These are phyloP conservation scores for Agrotis exclamationis DNA, from an alignment of 2,888 invertebrate species.

Conservation along the genomic window DNA sequence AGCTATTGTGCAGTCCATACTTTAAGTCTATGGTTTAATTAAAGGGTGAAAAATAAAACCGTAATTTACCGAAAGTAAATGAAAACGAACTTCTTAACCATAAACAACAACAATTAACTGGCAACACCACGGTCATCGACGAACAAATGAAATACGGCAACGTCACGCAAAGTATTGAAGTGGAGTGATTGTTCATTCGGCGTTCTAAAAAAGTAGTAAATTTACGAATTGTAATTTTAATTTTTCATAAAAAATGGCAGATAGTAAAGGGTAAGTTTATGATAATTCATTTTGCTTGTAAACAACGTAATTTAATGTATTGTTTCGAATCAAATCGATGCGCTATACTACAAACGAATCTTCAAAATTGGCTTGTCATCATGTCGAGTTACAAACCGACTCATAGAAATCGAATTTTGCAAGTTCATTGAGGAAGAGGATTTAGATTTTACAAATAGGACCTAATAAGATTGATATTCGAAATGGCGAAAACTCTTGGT, in stretches of 20 bases:
- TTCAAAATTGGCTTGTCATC: slow-evolving; percentile 91
- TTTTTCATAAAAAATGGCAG: slow-evolving; percentile 87
- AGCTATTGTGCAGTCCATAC: too few relatives aligned
- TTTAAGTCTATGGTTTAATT: neutral
- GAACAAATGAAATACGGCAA: slow-evolving; percentile 92
- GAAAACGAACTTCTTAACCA: slow-evolving; percentile 64
- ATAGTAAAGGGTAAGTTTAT: slow-evolving; percentile 89
- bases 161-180: slow-evolving; percentile 87
- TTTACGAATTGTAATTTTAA: slow-evolving; percentile 79
- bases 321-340: slow-evolving; percentile 58
- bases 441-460: slow-evolving; percentile 17
- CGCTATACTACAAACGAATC: slow-evolving; percentile 72
- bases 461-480: neutral
- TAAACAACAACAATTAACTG: slow-evolving; percentile 66
- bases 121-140: slow-evolving; percentile 78
- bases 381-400: slow-evolving; percentile 81
- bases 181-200: slow-evolving; percentile 84
- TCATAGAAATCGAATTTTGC: slow-evolving; percentile 68
- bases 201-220: slow-evolving; percentile 81
- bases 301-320: neutral
- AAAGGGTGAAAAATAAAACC: slow-evolving; percentile 35
- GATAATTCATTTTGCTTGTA: slow-evolving; percentile 55
- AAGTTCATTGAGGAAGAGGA: slow-evolving; percentile 51
- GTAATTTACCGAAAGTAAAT: slow-evolving; percentile 44
- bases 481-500: slow-evolving; percentile 17